phyloP scores from a whole-genome alignment of 2,797 vertebrate genomes.

The Paramormyrops hopkinsi region DNA sequence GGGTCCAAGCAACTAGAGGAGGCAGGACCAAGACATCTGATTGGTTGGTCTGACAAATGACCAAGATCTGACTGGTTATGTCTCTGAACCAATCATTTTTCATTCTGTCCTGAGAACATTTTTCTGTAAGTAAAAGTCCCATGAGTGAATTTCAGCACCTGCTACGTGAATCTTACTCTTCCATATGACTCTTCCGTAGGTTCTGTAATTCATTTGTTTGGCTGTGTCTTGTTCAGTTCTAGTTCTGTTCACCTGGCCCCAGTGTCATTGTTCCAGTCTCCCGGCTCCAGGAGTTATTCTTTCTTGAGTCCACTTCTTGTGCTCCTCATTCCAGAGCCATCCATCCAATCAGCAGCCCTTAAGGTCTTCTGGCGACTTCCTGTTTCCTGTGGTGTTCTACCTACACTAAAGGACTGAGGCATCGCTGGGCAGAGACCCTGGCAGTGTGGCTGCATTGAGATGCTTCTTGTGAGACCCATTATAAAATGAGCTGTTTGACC shows the following conservation, averaged over 20 bases:
- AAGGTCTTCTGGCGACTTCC: background rate
- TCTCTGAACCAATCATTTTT: no score
- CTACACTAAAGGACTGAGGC: background rate
- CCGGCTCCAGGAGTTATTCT: background rate
- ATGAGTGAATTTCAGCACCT: background rate
- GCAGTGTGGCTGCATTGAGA: background rate
- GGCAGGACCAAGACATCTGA: no score
- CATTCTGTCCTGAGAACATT: no score
- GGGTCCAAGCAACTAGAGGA: no score
- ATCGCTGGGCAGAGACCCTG: background rate
- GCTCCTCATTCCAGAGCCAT: background rate
- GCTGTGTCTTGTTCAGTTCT: background rate
- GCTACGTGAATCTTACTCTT: background rate
- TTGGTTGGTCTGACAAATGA: no score
- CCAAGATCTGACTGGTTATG: no score
- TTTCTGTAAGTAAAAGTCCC: no score
- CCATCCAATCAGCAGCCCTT: background rate
- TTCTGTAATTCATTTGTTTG: background rate
- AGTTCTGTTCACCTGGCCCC: background rate
- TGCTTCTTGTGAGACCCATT: background rate
- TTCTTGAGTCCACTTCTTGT: background rate
- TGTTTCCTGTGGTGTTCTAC: background rate
- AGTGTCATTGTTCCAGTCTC: background rate
- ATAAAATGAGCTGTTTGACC: background rate
- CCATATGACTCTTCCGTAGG: background rate